Base-by-base conservation (phyloP, 1,140 invertebrate species). In the Diachasma alloeum region DNA sequence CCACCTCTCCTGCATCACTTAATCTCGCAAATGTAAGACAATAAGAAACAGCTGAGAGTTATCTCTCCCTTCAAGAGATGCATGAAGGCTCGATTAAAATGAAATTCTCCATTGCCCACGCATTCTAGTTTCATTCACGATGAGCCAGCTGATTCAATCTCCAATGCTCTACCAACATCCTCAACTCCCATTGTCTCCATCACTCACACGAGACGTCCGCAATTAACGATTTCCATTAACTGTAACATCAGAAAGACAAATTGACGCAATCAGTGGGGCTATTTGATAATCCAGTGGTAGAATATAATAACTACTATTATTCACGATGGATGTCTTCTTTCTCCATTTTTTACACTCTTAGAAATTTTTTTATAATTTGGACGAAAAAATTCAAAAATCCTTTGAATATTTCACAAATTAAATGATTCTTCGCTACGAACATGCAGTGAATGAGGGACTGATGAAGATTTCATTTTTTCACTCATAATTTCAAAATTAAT, bases 221-320 rank as follows among this genome's bases (percentile, higher is more conserved):
- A 76, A 76, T 76, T 76, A 76, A 71, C 74, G 48, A 76, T 56
- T 76, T 53, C 56, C 46, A 76, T 76, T 71, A 71, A 71, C 26
- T 22, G 46, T 48, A 75, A 75, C 74, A 76, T 76, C 31, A 70
- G 53, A 76, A 70, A 76, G 74, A 76, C 74, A 76, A 76, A 76
- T 76, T 17, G 39, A 24, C n/a, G 24, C 22, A 36, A 11, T 53
- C 15, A 69, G 44, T 37, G 24, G n/a, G 63, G 37, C 26, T 15
- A 73, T 66, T 67, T 31, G 56, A 66, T 76, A 59, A 71, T 36
- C 26, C 31, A 67, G 13, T 15, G 26, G 53, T 39, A 31, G 17
- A 73, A 73, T 63, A 53, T n/a, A n/a, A 37, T 73, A 53, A 22
- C 36, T 22, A 17, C n/a, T 6, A 63, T 72, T 13, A 63, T 10